Evolutionary conservation across 1,140 invertebrate species (phyloP).

Genomic region (Stenopsyche tienmushanensis): DNA sequence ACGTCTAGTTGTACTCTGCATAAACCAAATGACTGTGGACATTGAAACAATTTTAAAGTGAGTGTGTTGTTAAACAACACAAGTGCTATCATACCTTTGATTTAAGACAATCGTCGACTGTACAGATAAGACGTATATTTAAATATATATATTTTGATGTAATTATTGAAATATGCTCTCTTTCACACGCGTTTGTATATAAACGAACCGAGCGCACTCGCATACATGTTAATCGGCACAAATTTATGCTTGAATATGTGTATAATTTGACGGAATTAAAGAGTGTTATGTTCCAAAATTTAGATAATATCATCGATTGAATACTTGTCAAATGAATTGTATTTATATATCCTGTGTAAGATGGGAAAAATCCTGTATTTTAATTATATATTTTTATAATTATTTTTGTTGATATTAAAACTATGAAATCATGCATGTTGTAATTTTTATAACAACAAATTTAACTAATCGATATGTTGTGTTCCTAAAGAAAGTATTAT

Average conservation of each 20-base stretch:
- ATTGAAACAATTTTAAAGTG: constrained; percentile 7
- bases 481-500: too few relatives aligned
- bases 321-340: background rate
- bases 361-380: too few relatives aligned
- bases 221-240: background rate
- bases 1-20: constrained; percentile 24
- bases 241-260: background rate
- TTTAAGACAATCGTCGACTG: too few relatives aligned
- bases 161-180: background rate
- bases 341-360: background rate
- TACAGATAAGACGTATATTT: too few relatives aligned
- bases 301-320: too few relatives aligned
- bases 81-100: too few relatives aligned
- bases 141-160: background rate
- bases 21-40: constrained; percentile 40
- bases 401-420: constrained; percentile 2
- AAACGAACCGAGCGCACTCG: background rate
- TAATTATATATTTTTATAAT: background rate
- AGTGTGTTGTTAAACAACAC: too few relatives aligned
- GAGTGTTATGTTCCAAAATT: too few relatives aligned
- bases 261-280: background rate
- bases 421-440: background rate
- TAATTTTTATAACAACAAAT: background rate
- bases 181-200: background rate
- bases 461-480: too few relatives aligned